Evolutionary conservation across 2,797 vertebrate genomes (phyloP).

Genomic region (Ctenosaura bakeri): DNA sequence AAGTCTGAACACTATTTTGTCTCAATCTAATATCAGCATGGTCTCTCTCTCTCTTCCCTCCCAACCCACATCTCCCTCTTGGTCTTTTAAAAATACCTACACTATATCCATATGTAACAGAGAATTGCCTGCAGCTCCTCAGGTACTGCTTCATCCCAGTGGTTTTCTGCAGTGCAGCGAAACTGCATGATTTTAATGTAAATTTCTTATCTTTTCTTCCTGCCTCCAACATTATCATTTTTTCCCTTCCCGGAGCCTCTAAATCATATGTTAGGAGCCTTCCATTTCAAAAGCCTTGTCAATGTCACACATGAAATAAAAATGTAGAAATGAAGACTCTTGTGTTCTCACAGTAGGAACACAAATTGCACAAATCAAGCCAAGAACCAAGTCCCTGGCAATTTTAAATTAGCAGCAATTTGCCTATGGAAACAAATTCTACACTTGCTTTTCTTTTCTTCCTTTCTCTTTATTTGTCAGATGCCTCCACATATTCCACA

Average conservation of each 20-base stretch:
- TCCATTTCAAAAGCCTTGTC: slow-evolving; percentile 63
- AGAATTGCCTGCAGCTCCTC: slow-evolving; percentile 37
- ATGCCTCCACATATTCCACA: slow-evolving; percentile 11
- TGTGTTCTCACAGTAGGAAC: slow-evolving; percentile 57
- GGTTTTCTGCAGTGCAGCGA: slow-evolving; percentile 40
- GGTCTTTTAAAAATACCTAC: slow-evolving; percentile 49
- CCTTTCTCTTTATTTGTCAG: slow-evolving; percentile 21
- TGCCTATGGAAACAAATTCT: slow-evolving; percentile 48
- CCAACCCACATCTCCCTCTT: slow-evolving; percentile 14
- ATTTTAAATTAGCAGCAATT: slow-evolving; percentile 61
- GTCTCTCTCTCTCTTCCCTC: not conserved
- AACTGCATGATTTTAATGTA: slow-evolving; percentile 59
- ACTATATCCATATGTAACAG: slow-evolving; percentile 39
- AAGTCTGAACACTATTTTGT: slow-evolving; percentile 54
- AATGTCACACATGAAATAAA: slow-evolving; percentile 56
- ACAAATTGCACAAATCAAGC: slow-evolving; percentile 53
- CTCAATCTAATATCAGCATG: slow-evolving; percentile 41
- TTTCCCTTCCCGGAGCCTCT: slow-evolving; percentile 47
- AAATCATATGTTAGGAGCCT: slow-evolving; percentile 55
- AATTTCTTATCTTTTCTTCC: slow-evolving; percentile 22
- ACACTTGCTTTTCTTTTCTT: slow-evolving; percentile 16
- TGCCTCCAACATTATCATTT: slow-evolving; percentile 60
- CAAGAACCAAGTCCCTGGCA: slow-evolving; percentile 41
- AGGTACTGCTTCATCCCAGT: slow-evolving; percentile 32
- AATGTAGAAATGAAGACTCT: slow-evolving; percentile 43